Percentiles rank a stretch among this genome's conserved stretches.
These are phyloP conservation scores for Octodonta nipae DNA, from an alignment of 2,888 invertebrate genomes.

Conservation along the genomic window DNA sequence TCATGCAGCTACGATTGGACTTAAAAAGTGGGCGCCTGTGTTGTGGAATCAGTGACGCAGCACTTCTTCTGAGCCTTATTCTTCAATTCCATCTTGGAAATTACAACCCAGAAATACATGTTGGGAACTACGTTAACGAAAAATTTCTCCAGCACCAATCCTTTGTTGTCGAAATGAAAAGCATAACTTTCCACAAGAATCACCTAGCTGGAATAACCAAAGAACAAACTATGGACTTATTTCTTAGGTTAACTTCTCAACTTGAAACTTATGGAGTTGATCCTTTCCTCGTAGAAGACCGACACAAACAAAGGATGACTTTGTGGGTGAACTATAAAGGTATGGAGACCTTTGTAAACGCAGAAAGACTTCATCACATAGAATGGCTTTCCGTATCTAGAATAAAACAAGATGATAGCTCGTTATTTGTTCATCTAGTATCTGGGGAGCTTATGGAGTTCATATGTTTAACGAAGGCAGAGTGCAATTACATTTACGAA, in stretches of 20 bases:
- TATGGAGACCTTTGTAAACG: constrained; percentile 10
- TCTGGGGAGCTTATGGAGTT: constrained; percentile 9
- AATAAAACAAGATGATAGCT: constrained; percentile 12
- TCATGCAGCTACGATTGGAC: constrained; percentile 17
- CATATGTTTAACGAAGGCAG: constrained; percentile 12
- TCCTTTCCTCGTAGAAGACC: constrained; percentile 13
- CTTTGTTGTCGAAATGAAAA: constrained; percentile 13
- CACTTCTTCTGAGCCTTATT: constrained; percentile 14
- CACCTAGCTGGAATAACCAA: constrained; percentile 11
- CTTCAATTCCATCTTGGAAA: constrained; percentile 16
- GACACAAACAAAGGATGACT: constrained; percentile 9
- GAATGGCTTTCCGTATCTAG: constrained; percentile 14
- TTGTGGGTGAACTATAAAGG: constrained; percentile 18
- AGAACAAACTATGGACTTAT: constrained; percentile 14
- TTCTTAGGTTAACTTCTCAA: constrained; percentile 17
- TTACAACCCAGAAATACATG: constrained; percentile 8
- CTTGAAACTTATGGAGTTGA: constrained; percentile 18
- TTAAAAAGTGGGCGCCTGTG: constrained; percentile 14
- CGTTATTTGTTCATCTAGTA: constrained; percentile 9
- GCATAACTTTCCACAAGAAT: constrained; percentile 16
- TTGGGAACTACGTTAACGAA: constrained; percentile 13
- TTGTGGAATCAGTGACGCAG: constrained; percentile 14
- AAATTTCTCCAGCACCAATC: constrained; percentile 16
- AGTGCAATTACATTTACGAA: constrained; percentile 16
- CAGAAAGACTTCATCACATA: constrained; percentile 8